Base-by-base conservation (phyloP, 2,888 invertebrate species). In the Salpingus planirostris region DNA sequence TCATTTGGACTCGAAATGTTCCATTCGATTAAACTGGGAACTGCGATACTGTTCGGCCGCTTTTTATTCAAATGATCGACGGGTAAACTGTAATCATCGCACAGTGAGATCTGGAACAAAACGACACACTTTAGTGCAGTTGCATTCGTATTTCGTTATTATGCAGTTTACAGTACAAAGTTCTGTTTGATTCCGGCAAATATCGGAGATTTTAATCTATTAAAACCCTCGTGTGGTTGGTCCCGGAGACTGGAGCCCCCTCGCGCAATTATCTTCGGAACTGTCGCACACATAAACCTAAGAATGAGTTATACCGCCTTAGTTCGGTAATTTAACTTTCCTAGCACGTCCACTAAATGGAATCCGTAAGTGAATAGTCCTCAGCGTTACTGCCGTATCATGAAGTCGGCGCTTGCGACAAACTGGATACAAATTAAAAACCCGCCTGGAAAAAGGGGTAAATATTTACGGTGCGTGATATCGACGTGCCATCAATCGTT, bases 11-110 rank as follows among this genome's bases (percentile, higher is more conserved):
- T 72, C 14, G 70, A 67, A 32, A 67, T 51, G 29, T 64, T 64
- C 67, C 69, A 75, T 72, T 83, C 65, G 63, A 81, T 63, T 66
- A 76, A 68, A 55, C 69, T 61, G 61, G 79, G 69, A 57, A 69
- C 66, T 27, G 66, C 71, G 51, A 73, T 73, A 59, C 74, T 64
- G 68, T 78, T 65, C 65, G 82, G 64, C 67, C 82, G 61, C 71
- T 71, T 71, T 60, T 73, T 69, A 22, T 46, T 33, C 46, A 86
- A 79, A 63, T 85, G 83, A 66, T 88, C 88, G 50, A 86, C 80
- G 29, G 88, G 88, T 51, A 86, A 72, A 66, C 85, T 84, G 68
- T 88, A 88, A 65, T 88, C 87, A 58, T 88, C 87, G 66, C 86
- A 86, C 52, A 88, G 71, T 44, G 85, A 80, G 56, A 87, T 80